Evolutionary conservation across 37 sponge, comb jelly and placozoan genomes (phyloP).

Genomic region (Hexactinellida sp.): DNA sequence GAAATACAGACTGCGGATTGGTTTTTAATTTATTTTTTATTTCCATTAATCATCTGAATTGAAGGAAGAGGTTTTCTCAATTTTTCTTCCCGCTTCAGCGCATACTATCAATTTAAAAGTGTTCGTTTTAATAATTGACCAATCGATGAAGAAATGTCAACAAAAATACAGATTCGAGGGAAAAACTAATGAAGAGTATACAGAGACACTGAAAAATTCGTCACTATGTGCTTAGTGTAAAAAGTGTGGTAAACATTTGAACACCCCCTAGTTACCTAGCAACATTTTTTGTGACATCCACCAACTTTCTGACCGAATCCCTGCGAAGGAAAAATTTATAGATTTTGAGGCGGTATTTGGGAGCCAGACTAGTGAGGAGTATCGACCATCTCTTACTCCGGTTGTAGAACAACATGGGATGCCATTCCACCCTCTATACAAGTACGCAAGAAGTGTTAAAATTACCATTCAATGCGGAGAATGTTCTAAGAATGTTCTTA

Average conservation of each 20-base stretch:
- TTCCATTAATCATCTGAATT: no score
- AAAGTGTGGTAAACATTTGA: conserved; percentile 35
- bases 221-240: conserved; percentile 29
- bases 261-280: conserved; percentile 27
- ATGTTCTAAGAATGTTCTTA: conserved; percentile 22
- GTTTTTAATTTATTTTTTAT: no score
- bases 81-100: no score
- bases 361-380: conserved; percentile 21
- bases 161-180: no score
- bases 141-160: no score
- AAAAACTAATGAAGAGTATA: no score
- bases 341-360: conserved; percentile 18
- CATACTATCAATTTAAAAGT: no score
- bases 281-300: conserved; percentile 25
- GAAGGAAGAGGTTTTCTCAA: no score
- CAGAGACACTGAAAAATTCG: conserved; percentile 22
- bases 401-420: no score
- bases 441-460: conserved; percentile 35
- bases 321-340: conserved; percentile 23
- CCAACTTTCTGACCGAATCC: conserved; percentile 32
- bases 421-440: conserved; percentile 27
- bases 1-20: no score
- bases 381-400: conserved; percentile 29
- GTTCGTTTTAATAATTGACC: no score
- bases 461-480: conserved; percentile 27